phyloP scores from a whole-genome alignment of 2,888 invertebrate species.

The Argyra leucocephala region DNA sequence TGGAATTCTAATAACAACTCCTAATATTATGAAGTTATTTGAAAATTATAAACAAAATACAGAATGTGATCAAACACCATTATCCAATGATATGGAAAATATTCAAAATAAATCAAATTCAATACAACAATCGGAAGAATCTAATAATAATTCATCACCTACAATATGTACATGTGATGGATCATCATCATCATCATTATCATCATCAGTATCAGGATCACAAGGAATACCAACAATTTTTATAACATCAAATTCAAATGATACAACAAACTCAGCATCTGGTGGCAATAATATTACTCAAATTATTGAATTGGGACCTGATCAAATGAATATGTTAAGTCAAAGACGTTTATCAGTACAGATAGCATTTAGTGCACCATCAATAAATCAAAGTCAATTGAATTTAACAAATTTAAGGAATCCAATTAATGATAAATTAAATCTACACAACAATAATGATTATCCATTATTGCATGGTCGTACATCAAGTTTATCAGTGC shows the following conservation, averaged over 20 bases:
- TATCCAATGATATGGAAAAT: neutral
- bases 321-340: conserved; percentile 38
- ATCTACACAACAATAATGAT: neutral
- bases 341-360: conserved; percentile 41
- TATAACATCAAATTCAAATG: neutral
- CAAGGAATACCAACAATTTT: neutral
- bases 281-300: conserved; percentile 21
- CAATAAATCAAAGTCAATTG: conserved; percentile 28
- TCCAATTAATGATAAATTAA: neutral
- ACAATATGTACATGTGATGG: neutral
- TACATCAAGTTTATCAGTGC: neutral
- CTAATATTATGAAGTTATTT: conserved; percentile 39
- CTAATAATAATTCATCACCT: neutral
- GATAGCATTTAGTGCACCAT: conserved; percentile 37
- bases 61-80: conserved; percentile 19
- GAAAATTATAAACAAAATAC: conserved; percentile 29
- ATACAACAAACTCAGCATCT: too few relatives aligned
- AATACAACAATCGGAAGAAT: neutral
- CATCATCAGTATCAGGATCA: neutral
- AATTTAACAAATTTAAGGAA: neutral
- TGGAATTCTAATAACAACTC: conserved; percentile 37
- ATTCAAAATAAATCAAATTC: neutral
- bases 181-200: neutral
- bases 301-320: conserved; percentile 39
- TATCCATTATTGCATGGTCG: neutral